phyloP scores from a whole-genome alignment of 2,888 invertebrate species.

The Melanostoma scalare region DNA sequence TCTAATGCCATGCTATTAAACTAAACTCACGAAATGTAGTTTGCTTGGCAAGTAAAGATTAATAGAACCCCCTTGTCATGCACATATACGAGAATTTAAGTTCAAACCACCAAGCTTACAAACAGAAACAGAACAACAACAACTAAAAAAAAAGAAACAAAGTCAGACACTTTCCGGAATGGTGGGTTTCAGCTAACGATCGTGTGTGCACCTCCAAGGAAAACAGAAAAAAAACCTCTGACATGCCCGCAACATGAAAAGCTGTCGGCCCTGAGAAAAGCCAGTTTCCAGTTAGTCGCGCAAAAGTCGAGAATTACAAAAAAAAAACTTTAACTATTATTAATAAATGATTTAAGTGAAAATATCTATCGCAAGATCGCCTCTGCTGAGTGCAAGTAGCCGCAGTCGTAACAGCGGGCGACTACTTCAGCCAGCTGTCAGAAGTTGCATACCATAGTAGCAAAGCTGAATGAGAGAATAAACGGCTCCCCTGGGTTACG shows the following conservation, averaged over 20 bases:
- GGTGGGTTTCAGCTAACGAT: slow-evolving; percentile 58
- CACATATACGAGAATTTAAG: background rate
- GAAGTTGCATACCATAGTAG: slow-evolving; percentile 15
- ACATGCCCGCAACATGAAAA: slow-evolving; percentile 65
- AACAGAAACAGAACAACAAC: slow-evolving; percentile 7
- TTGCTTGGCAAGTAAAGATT: slow-evolving; percentile 33
- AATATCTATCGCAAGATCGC: slow-evolving; percentile 71
- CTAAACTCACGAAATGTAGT: slow-evolving; percentile 63
- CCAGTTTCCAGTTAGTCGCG: slow-evolving; percentile 67
- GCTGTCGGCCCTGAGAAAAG: slow-evolving; percentile 71
- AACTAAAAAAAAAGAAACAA: slow-evolving; percentile 25
- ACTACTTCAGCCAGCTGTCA: slow-evolving; percentile 44
- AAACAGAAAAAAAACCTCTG: slow-evolving; percentile 43
- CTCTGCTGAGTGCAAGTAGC: slow-evolving; percentile 36
- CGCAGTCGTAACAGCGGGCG: slow-evolving; percentile 21
- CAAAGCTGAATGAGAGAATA: slow-evolving; percentile 18
- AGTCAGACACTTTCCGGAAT: slow-evolving; percentile 71
- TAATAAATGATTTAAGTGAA: slow-evolving; percentile 71
- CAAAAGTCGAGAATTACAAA: slow-evolving; percentile 51
- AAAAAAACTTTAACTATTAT: slow-evolving; percentile 57
- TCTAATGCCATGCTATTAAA: slow-evolving; percentile 56
- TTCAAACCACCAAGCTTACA: background rate
- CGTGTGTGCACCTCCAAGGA: slow-evolving; percentile 46
- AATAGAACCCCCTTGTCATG: slow-evolving; percentile 22
- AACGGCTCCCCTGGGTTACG: slow-evolving; percentile 44